A percentile compares a stretch with the other conserved stretches of the same genome.
Evolutionary conservation across 2,888 invertebrate genomes (phyloP).

Genomic region (Hylaea fasciaria): DNA sequence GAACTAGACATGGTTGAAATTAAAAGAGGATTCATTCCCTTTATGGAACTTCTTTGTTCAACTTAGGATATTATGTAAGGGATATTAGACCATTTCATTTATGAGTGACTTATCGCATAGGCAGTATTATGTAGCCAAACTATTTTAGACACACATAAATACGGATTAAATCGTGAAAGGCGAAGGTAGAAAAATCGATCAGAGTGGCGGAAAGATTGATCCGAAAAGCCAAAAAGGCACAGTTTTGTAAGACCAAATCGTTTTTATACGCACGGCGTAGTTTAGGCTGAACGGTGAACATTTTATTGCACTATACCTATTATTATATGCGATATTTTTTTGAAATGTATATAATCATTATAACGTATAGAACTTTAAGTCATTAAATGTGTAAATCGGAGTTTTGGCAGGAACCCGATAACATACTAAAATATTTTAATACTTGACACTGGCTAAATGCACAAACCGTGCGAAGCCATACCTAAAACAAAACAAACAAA

Average conservation of each 20-base stretch:
- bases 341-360: too few species aligned
- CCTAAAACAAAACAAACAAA: too few species aligned
- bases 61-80: constrained; percentile 1
- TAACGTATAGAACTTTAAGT: too few species aligned
- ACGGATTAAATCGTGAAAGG: neutral
- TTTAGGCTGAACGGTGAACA: neutral
- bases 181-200: neutral
- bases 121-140: neutral
- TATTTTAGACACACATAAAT: neutral
- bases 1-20: constrained; percentile 19
- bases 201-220: neutral
- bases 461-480: too few species aligned
- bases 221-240: neutral
- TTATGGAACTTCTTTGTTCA: constrained; percentile 15
- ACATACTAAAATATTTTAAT: too few species aligned
- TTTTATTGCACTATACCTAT: neutral
- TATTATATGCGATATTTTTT: too few species aligned
- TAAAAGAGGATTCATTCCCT: constrained; percentile 11
- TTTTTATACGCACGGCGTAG: too few species aligned
- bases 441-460: too few species aligned
- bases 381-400: too few species aligned
- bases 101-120: too few species aligned
- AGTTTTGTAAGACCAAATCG: neutral
- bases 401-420: too few species aligned
- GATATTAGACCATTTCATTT: too few species aligned